Evolutionary conservation across 2,113 vertebrate genomes (phyloP).

Genomic region (Xiphophorus hellerii): DNA sequence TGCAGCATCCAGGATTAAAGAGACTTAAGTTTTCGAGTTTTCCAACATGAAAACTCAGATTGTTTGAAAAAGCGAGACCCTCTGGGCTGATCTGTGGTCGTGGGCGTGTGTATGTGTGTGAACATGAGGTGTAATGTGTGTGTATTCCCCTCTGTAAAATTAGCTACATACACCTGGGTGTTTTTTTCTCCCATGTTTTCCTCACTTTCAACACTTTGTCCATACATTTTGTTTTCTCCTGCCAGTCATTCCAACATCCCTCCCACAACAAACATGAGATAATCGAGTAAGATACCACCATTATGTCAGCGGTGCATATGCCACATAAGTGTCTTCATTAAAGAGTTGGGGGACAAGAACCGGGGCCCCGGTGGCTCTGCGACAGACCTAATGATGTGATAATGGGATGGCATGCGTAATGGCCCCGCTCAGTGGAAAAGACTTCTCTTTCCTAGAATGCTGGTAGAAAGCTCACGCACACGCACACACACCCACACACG

Average conservation of each 20-base stretch:
- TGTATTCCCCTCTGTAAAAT: not conserved
- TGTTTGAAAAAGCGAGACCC: slow-evolving; percentile 59
- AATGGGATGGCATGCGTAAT: slow-evolving; percentile 61
- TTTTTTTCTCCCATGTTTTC: slow-evolving; percentile 41
- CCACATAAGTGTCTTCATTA: slow-evolving; percentile 54
- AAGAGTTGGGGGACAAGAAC: slow-evolving; percentile 41
- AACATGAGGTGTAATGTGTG: slow-evolving; percentile 3
- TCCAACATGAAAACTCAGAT: slow-evolving; percentile 9
- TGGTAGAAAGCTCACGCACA: not conserved
- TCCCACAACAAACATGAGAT: slow-evolving; percentile 42
- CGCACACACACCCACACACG: not conserved
- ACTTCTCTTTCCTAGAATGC: slow-evolving; percentile 31
- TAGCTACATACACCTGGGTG: slow-evolving; percentile 4
- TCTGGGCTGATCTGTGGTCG: slow-evolving; percentile 26
- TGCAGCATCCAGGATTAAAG: not conserved
- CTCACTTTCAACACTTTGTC: slow-evolving; percentile 29
- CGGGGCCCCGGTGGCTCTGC: slow-evolving; percentile 32
- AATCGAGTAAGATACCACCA: slow-evolving; percentile 43
- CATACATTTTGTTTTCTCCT: not conserved
- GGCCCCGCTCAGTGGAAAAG: slow-evolving; percentile 40
- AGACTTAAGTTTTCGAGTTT: not conserved
- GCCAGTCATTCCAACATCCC: slow-evolving; percentile 3
- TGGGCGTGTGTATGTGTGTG: not conserved
- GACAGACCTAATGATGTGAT: slow-evolving; percentile 59
- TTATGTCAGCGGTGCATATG: slow-evolving; percentile 61